These are phyloP conservation scores for Amblyteles armatorius DNA, from an alignment of 2,888 invertebrate species.

Conservation along the genomic window DNA sequence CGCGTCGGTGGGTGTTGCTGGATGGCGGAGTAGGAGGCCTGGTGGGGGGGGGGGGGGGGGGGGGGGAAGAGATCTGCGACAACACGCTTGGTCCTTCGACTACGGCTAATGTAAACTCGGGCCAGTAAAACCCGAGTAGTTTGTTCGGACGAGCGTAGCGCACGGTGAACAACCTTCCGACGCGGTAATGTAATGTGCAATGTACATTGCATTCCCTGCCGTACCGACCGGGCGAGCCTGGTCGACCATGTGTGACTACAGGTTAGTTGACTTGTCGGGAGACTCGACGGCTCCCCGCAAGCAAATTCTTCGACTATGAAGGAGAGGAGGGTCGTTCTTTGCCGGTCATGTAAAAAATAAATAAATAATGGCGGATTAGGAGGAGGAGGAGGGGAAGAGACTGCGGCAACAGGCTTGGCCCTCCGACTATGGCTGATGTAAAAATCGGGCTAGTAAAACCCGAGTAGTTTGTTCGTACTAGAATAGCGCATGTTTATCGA, in stretches of 20 bases:
- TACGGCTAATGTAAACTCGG: constrained; percentile 45
- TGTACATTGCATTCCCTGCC: constrained; percentile 27
- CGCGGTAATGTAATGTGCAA: constrained; percentile 45
- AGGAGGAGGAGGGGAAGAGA: neutral
- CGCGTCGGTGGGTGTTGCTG: neutral
- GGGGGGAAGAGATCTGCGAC: constrained; percentile 20
- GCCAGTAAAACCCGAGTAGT: constrained; percentile 50
- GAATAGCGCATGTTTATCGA: constrained; percentile 27
- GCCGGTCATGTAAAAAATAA: neutral
- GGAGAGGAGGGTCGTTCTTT: neutral
- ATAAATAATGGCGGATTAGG: neutral
- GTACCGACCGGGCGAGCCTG: neutral
- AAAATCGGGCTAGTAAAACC: constrained; percentile 46
- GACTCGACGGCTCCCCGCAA: constrained; percentile 5
- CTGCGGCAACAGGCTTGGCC: constrained; percentile 40
- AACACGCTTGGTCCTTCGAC: constrained; percentile 31
- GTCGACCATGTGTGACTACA: constrained; percentile 10
- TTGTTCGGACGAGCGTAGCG: constrained; percentile 45
- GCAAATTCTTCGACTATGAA: constrained; percentile 23
- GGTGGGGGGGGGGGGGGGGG: neutral
- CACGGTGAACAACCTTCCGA: constrained; percentile 41
- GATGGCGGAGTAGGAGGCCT: neutral
- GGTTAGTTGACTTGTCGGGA: constrained; percentile 24
- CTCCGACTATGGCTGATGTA: constrained; percentile 40
- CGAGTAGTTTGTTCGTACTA: constrained; percentile 49